Evolutionary conservation across 2,113 vertebrate genomes (phyloP).

Genomic region (Aleadryas rufinucha): DNA sequence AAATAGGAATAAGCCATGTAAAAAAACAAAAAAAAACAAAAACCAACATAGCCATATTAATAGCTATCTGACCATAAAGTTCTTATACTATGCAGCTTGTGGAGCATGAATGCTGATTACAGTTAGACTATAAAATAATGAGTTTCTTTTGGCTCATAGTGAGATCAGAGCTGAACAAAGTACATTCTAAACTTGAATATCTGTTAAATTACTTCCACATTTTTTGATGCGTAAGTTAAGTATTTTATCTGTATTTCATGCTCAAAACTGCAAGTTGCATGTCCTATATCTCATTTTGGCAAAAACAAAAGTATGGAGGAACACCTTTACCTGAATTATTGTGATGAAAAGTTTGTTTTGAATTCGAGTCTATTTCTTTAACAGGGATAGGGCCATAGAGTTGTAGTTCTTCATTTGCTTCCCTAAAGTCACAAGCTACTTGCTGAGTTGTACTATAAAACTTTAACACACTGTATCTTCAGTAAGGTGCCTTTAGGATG

Average conservation of each 20-base stretch:
- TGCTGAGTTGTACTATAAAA: background rate
- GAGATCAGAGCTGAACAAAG: background rate
- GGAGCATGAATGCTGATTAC: background rate
- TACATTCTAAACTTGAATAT: background rate
- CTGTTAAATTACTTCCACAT: background rate
- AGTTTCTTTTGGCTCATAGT: background rate
- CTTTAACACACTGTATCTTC: background rate
- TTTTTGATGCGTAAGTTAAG: background rate
- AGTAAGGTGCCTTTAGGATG: background rate
- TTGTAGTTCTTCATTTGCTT: background rate
- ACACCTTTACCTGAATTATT: background rate
- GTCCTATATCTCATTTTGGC: background rate
- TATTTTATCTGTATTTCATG: background rate
- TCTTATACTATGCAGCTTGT: background rate
- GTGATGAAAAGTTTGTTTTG: background rate
- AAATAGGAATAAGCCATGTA: background rate
- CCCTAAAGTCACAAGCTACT: background rate
- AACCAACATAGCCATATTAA: background rate
- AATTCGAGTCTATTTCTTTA: background rate
- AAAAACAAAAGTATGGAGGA: background rate
- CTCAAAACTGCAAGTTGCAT: background rate
- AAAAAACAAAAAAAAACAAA: background rate
- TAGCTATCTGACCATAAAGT: background rate
- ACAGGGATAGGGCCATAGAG: background rate
- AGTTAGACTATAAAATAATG: background rate